Base-by-base conservation (phyloP, 2,797 vertebrate species). In the Thaleichthys pacificus region DNA sequence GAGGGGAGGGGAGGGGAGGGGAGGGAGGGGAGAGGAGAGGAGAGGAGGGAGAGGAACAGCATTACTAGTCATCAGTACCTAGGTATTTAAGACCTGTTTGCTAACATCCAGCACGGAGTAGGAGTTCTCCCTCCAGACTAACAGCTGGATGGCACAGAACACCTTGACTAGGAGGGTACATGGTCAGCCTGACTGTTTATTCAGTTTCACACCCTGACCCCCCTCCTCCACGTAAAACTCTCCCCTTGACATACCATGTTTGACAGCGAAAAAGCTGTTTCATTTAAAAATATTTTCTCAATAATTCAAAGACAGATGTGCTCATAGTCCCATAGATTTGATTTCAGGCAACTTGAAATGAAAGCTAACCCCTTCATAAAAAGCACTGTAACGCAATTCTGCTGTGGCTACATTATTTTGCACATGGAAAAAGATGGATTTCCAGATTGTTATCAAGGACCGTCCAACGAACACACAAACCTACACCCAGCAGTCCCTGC, bases 261-360 rank as follows among this genome's bases (percentile, higher is more conserved):
- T 88, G 89, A 90, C 89, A 89, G 86, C 1, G 26, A 65, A 19
- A 42, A 85, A 79, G 76, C 80, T 87, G 87, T 91, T 90, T 90
- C 73, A 85, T 85, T 87, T 91, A 84, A 83, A 87, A 92, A 91
- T 91, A 91, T 92, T 90, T 88, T 82, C 80, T 86, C 85, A 90
- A 86, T 88, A 88, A 86, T 91, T 85, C 87, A 77, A 72, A 89
- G 84, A 90, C 89, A 90, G 88, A 88, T 87, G 88, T 88, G 83
- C 81, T 82, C 72, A 64, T 88, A 81, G 82, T 86, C 85, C 82
- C 72, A 76, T 81, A 87, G 84, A 90, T 90, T 89, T 84, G 60
- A 89, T 90, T 90, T 87, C 86, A 87, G 12, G 77, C 84, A 73
- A 84, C 74, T 77, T 80, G 80, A 88, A 88, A 86, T 85, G 69